phyloP scores from a whole-genome alignment of 1,140 invertebrate genomes.

The Mesaphorura yosii region DNA sequence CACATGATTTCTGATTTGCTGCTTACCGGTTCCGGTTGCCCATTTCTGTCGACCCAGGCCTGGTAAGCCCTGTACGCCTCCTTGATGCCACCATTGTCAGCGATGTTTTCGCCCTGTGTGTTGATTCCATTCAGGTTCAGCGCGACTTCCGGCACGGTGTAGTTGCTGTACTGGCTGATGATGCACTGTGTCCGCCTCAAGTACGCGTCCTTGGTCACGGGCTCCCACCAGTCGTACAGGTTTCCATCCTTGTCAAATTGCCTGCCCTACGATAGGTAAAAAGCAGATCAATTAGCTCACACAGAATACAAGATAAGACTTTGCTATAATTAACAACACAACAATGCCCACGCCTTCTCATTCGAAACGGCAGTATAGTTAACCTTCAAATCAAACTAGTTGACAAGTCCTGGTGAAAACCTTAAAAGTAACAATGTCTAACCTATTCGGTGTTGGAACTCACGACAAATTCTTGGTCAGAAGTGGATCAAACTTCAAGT shows the following conservation, averaged over 20 bases:
- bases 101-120: slow-evolving; percentile 84
- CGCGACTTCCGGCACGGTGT: slow-evolving; percentile 53
- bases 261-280: slow-evolving; percentile 50
- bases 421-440: no score
- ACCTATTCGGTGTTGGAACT: no score
- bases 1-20: no score
- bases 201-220: slow-evolving; percentile 60
- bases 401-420: no score
- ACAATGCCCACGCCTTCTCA: no score
- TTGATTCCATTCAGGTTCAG: slow-evolving; percentile 73
- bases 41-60: slow-evolving; percentile 53
- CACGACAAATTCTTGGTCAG: no score
- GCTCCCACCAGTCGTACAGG: slow-evolving; percentile 71
- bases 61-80: slow-evolving; percentile 72
- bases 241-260: slow-evolving; percentile 85
- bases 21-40: slow-evolving; percentile 35
- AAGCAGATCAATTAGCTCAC: not conserved
- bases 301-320: not conserved
- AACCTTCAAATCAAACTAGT: no score
- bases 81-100: slow-evolving; percentile 58
- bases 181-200: slow-evolving; percentile 67
- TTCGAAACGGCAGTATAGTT: no score
- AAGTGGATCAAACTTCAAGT: no score
- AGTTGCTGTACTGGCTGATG: slow-evolving; percentile 77
- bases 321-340: no score